phyloP scores from a whole-genome alignment of 2,797 vertebrate genomes.

The Platyrinchus mystaceus region DNA sequence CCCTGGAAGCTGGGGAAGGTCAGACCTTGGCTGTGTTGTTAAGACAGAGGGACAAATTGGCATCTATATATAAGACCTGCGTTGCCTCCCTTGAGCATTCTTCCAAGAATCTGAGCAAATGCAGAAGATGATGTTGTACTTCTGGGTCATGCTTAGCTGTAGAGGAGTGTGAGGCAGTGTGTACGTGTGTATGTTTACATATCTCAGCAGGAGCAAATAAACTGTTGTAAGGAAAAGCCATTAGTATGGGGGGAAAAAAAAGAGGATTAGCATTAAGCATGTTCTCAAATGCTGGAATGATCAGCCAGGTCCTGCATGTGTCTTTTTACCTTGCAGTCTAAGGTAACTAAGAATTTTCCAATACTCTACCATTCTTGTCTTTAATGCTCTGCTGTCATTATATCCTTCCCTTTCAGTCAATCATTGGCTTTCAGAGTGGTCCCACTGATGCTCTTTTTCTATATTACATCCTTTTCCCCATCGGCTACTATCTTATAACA shows the following conservation, averaged over 20 bases:
- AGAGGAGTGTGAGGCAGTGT: neutral
- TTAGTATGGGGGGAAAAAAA: accelerated
- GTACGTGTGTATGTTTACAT: neutral
- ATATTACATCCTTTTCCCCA: neutral
- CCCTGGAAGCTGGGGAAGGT: constrained; percentile 5
- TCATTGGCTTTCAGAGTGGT: neutral
- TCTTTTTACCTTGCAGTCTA: neutral
- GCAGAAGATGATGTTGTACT: neutral
- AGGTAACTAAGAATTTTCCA: neutral
- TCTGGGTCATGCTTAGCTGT: neutral
- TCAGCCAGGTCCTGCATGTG: neutral
- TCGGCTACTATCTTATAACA: neutral
- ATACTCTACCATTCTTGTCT: neutral
- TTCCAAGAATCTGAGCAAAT: constrained; percentile 5
- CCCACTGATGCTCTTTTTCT: neutral
- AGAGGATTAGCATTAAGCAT: neutral
- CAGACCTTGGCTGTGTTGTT: neutral
- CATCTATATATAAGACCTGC: neutral
- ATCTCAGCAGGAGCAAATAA: neutral
- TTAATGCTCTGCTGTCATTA: neutral
- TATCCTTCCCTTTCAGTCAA: neutral
- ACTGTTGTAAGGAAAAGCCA: neutral
- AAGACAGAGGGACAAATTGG: constrained; percentile 29
- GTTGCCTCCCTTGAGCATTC: neutral
- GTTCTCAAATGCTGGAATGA: neutral